Percentiles rank a stretch among this genome's conserved stretches.
Evolutionary conservation across 2,113 vertebrate species (phyloP).

Genomic region (Leptocoma aspasia): DNA sequence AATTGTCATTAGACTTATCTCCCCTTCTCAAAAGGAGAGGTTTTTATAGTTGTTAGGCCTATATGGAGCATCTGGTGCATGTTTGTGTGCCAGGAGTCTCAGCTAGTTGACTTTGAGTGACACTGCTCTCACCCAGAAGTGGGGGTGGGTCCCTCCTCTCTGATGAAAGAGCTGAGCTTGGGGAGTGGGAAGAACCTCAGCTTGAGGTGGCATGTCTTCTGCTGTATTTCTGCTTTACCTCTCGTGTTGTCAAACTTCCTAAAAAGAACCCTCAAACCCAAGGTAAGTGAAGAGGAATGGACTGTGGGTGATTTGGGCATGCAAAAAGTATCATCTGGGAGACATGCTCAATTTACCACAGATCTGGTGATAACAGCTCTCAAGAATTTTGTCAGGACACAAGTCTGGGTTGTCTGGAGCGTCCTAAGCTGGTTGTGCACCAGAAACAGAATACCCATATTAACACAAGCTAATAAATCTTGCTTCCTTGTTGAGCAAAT

Average conservation of each 20-base stretch:
- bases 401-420: neutral
- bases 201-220: slow-evolving; percentile 11
- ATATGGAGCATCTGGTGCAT: neutral
- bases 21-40: neutral
- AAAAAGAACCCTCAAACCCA: neutral
- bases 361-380: neutral
- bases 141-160: neutral
- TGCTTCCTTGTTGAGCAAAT: neutral
- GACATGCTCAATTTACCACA: neutral
- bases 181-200: neutral
- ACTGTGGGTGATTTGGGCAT: neutral
- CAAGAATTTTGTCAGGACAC: neutral
- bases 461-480: neutral
- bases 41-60: neutral
- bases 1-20: neutral
- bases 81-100: neutral
- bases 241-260: neutral
- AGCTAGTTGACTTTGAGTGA: slow-evolving; percentile 17
- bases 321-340: neutral
- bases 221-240: neutral
- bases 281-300: neutral
- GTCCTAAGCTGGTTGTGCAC: neutral
- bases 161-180: neutral
- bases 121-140: neutral
- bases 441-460: neutral